A percentile compares a stretch with the other conserved stretches of the same genome.
Conservation (phyloP, 2,888 invertebrate species). For the Coelinius sp. region DNA sequence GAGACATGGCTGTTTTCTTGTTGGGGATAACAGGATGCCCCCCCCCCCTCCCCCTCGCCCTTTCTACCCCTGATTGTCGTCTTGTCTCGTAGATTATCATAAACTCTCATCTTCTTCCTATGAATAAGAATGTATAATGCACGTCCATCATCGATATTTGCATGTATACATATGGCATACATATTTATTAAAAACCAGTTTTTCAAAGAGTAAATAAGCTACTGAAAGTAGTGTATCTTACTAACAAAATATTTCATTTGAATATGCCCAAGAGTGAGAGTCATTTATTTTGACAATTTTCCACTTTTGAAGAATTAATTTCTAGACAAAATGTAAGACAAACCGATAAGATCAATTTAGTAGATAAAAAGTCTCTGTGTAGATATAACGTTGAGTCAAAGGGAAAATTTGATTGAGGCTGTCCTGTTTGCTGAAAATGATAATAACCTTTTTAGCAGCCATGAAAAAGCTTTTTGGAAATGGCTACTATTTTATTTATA, state of each 20-base stretch:
- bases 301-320: not conserved
- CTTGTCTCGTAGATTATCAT: constrained; percentile 62
- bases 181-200: not conserved
- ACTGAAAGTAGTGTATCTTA: not conserved
- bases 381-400: not conserved
- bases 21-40: constrained; percentile 66
- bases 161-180: not conserved
- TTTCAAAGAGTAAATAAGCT: not conserved
- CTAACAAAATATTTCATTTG: not conserved
- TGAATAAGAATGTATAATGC: constrained; percentile 30
- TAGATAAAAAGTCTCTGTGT: not conserved
- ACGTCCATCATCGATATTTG: constrained; percentile 18
- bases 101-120: constrained; percentile 26
- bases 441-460: constrained; percentile 16
- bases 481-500: not conserved
- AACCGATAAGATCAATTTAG: constrained; percentile 2
- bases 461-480: constrained; percentile 16
- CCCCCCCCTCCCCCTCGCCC: too few relatives aligned
- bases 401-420: not conserved
- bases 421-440: constrained; percentile 12
- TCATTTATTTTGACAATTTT: not conserved
- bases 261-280: not conserved
- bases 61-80: constrained; percentile 64
- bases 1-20: constrained; percentile 61
- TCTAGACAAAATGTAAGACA: not conserved